Evolutionary conservation across 92 coral and sea anemone genomes (phyloP).

Genomic region (Hydrozoanthus gracilis): DNA sequence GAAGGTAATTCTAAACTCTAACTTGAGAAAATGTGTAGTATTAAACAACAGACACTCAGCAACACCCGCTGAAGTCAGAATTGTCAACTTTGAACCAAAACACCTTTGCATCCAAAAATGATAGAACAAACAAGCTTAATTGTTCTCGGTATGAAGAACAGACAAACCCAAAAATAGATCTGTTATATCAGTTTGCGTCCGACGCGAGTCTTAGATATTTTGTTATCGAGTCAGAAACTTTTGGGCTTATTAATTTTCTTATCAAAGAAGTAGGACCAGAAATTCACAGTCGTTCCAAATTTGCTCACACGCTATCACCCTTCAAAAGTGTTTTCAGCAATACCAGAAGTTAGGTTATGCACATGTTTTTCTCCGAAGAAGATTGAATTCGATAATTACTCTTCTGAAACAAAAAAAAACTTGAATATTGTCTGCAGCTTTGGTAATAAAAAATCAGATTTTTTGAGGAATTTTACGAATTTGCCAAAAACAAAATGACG

Average conservation of each 20-base stretch:
- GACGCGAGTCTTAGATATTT: neutral
- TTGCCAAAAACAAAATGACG: neutral
- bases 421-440: neutral
- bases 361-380: neutral
- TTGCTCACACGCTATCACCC: too few relatives aligned
- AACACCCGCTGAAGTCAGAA: conserved; percentile 7
- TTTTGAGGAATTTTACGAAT: neutral
- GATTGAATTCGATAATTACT: neutral
- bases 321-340: too few relatives aligned
- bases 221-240: neutral
- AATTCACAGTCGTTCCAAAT: too few relatives aligned
- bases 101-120: conserved; percentile 8
- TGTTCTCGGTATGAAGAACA: neutral
- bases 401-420: neutral
- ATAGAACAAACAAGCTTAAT: conserved; percentile 5
- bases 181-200: neutral
- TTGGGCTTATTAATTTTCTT: too few relatives aligned
- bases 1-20: neutral
- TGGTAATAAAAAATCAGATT: too few relatives aligned
- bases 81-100: conserved; percentile 37
- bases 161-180: conserved; percentile 13
- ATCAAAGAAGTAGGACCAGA: too few relatives aligned
- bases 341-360: neutral
- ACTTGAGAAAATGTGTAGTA: neutral
- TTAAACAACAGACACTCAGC: neutral